Evolutionary conservation across 2,888 invertebrate genomes (phyloP).

Genomic region (Notocelia uddmanniana): DNA sequence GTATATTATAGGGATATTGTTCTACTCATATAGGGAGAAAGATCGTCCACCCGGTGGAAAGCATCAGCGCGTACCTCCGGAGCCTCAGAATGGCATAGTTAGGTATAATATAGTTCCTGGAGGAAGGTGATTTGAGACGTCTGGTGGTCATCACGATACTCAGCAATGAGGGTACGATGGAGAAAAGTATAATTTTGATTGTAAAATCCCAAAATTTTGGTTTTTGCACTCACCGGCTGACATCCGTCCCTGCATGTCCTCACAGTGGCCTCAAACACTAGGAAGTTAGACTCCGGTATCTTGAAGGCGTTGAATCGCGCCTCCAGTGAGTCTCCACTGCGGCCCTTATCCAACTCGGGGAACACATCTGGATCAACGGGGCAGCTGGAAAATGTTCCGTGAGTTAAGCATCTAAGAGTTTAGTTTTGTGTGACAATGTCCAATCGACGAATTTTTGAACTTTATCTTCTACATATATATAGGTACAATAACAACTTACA

Average conservation of each 20-base stretch:
- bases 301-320: constrained; percentile 97
- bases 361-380: constrained; percentile 97
- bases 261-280: constrained; percentile 97
- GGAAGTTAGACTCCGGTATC: constrained; percentile 96
- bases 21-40: no score
- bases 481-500: background rate
- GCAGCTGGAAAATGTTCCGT: constrained; percentile 85
- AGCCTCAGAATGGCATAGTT: no score
- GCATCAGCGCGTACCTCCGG: no score
- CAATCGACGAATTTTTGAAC: background rate
- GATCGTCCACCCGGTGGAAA: no score
- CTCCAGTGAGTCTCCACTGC: constrained; percentile 94
- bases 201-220: no score
- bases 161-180: no score
- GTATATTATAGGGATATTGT: no score
- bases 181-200: no score
- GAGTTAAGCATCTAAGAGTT: background rate
- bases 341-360: constrained; percentile 94
- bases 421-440: background rate
- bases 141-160: no score
- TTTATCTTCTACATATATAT: no score
- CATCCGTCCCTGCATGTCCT: constrained; percentile 95
- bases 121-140: no score
- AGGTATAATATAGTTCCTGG: no score
- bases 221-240: constrained; percentile 89